Percentiles rank a stretch among this genome's conserved stretches.
Conservation (phyloP, 2,888 invertebrate genomes). For the Limnephilus lunatus region DNA sequence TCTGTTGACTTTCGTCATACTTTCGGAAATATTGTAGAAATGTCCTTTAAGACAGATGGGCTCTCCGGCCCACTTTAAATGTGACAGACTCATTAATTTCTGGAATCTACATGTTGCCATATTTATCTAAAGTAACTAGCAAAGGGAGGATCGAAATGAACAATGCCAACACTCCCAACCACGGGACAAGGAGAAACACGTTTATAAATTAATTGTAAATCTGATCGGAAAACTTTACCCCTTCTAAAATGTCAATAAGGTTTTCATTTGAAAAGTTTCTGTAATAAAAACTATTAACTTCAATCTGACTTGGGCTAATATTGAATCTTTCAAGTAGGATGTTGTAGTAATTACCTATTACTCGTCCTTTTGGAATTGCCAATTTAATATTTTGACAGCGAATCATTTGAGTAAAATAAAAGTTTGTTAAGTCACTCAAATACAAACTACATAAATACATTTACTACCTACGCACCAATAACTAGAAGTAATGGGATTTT, state of each 20-base stretch:
- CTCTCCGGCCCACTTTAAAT: neutral
- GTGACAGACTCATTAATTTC: slow-evolving; percentile 19
- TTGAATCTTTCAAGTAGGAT: neutral
- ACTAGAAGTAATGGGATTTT: neutral
- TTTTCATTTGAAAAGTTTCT: neutral
- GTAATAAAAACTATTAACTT: neutral
- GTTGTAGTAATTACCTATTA: neutral
- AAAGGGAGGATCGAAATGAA: neutral
- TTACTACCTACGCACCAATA: neutral
- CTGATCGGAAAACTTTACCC: slow-evolving; percentile 13
- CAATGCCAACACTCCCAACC: neutral
- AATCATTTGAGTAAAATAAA: neutral
- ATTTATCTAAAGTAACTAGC: neutral
- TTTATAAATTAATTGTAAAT: slow-evolving; percentile 11
- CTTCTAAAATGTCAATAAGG: neutral
- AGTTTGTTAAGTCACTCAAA: neutral
- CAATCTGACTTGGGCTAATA: neutral
- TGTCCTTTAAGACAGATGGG: slow-evolving; percentile 7
- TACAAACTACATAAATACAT: neutral
- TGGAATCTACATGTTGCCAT: neutral
- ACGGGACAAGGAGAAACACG: neutral
- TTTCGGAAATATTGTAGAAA: slow-evolving; percentile 4
- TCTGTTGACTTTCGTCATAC: slow-evolving; percentile 38
- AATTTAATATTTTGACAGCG: neutral
- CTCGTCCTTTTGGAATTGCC: neutral